phyloP scores from a whole-genome alignment of 2,113 vertebrate genomes.

The Pipra filicauda region DNA sequence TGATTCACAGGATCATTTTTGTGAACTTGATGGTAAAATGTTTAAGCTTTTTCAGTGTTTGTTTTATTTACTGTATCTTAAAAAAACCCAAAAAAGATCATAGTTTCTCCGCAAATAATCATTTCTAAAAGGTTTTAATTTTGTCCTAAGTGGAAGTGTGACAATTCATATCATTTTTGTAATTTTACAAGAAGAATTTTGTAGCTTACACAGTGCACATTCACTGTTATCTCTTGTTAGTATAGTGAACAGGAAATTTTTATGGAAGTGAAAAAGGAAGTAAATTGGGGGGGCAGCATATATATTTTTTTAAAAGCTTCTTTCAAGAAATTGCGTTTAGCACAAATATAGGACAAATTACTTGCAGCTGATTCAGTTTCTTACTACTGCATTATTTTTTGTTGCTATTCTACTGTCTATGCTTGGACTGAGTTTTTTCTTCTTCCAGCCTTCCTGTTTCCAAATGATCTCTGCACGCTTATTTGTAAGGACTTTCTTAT shows the following conservation, averaged over 20 bases:
- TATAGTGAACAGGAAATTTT: background rate
- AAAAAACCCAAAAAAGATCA: background rate
- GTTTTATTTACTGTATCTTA: background rate
- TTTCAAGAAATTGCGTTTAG: background rate
- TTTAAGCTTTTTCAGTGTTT: slow-evolving; percentile 21
- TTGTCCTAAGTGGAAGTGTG: background rate
- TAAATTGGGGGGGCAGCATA: background rate
- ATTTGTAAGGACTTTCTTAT: background rate
- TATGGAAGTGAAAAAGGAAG: background rate
- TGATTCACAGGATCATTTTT: slow-evolving; percentile 96
- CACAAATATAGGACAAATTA: background rate
- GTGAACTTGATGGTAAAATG: slow-evolving; percentile 91
- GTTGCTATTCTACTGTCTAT: background rate
- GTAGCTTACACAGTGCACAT: background rate
- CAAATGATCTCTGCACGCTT: background rate
- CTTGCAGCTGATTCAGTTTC: background rate
- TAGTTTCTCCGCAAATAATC: background rate
- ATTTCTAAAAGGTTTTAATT: background rate
- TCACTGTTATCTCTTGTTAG: background rate
- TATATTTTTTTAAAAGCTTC: background rate
- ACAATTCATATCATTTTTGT: background rate
- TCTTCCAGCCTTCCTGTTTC: background rate
- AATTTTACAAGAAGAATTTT: background rate
- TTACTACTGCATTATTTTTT: background rate
- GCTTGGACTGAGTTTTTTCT: background rate